Evolutionary conservation across 2,113 vertebrate genomes (phyloP), one percentile per base, ranked within the genome.

Genomic region (Pyrgilauda ruficollis): DNA sequence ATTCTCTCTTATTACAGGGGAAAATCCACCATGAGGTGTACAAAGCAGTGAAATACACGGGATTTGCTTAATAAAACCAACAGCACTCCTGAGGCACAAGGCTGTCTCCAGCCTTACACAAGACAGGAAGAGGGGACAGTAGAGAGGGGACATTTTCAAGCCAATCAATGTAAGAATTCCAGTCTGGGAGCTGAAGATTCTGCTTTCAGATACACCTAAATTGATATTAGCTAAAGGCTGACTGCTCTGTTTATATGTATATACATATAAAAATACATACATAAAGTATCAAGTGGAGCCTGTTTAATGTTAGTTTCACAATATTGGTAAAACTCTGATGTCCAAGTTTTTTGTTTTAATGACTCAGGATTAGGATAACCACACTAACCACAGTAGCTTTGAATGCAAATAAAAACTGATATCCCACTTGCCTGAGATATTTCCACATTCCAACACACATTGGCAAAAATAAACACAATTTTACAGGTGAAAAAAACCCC

Each of bases 401-500:
- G 52, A 93, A 79, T 37, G 30, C 18, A 93, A 84, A 83, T 63
- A 84, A 21, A 64, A 85, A 49, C 3, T n/a, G 47, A 27, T 17
- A 64, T 55, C 52, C 53, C 39, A 21, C 62, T 67, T 53, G 8
- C 5, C 20, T 30, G 20, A 84, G 46, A 62, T 37, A 64, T n/a
- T 23, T 19, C 17, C 17, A 18, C 43, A 17, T 69, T 80, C 15
- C 0, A 0, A 58, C 22, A 63, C 31, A 53, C 3, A 11, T 8
- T 55, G 17, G 44, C 10, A 70, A 64, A 92, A 86, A 33, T 5
- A 70, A 67, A 75, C 2, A 2, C 4, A 10, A 69, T 15, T 63
- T 75, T 67, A 31, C 3, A 26, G 1, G 30, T 28, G 17, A 37
- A 33, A 7, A 37, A 33, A 7, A 2, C 0, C 8, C 2, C 0